A percentile compares a stretch with the other conserved stretches of the same genome.
Evolutionary conservation across 2,888 invertebrate species (phyloP).

Genomic region (Plebejus anna): DNA sequence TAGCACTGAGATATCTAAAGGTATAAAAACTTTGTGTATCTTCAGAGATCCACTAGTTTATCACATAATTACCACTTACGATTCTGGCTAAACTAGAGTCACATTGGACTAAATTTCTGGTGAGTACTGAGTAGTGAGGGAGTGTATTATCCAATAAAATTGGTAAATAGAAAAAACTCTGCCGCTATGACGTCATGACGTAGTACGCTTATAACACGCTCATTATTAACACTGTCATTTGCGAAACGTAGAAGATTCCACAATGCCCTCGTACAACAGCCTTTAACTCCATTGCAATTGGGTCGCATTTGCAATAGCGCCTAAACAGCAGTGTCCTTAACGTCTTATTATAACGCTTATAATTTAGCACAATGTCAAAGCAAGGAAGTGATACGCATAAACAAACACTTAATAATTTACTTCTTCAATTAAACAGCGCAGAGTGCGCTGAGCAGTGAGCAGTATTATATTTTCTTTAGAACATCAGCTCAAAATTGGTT

Average conservation of each 20-base stretch:
- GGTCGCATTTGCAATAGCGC: neutral
- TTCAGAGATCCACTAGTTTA: no score
- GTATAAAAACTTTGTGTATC: no score
- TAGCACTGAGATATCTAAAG: neutral
- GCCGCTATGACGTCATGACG: neutral
- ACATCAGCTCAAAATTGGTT: no score
- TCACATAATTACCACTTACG: no score
- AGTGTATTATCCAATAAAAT: neutral
- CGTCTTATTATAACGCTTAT: neutral
- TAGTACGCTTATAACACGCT: neutral
- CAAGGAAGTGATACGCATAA: slow-evolving; percentile 1
- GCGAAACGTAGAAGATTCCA: neutral
- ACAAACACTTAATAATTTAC: neutral
- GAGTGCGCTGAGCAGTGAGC: no score
- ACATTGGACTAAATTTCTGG: no score
- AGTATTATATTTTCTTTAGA: no score
- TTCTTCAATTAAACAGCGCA: neutral
- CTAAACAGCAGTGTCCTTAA: slow-evolving; percentile 1
- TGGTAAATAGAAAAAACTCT: no score
- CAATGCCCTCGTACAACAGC: neutral
- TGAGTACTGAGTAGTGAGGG: no score
- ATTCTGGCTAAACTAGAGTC: no score
- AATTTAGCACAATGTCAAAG: slow-evolving; percentile 20
- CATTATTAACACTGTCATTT: neutral
- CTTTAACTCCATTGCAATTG: neutral